Conservation (phyloP, 2,797 vertebrate genomes). For the Galago senegalensis region DNA sequence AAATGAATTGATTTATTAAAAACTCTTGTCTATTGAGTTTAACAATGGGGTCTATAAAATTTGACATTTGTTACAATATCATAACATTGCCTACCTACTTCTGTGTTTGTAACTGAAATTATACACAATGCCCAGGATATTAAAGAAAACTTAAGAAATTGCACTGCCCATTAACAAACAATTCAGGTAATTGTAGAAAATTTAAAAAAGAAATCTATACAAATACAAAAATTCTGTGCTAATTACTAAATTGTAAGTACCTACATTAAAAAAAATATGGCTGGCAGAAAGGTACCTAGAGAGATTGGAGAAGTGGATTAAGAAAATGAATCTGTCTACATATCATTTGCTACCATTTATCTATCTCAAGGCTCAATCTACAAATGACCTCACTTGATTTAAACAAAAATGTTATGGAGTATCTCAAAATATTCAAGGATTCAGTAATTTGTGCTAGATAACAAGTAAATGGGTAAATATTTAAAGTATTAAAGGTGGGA, state of each 20-base stretch:
- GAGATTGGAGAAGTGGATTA: neutral
- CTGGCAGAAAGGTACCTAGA: neutral
- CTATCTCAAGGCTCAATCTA: neutral
- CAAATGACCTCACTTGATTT: neutral
- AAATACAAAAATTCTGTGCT: neutral
- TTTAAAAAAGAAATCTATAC: neutral
- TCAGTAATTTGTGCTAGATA: neutral
- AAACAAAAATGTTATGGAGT: neutral
- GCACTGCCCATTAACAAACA: neutral
- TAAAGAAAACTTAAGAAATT: neutral
- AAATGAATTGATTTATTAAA: neutral
- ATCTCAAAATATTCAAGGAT: neutral
- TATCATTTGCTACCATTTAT: neutral
- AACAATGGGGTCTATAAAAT: neutral
- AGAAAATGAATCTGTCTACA: neutral
- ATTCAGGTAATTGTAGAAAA: neutral
- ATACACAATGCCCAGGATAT: neutral
- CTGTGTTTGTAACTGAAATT: neutral
- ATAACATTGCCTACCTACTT: neutral
- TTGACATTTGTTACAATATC: neutral
- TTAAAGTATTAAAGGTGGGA: neutral
- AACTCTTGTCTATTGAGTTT: neutral
- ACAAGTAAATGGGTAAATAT: neutral
- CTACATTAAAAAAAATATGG: neutral
- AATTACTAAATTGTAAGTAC: neutral